Evolutionary conservation across 1,140 invertebrate genomes (phyloP).

Genomic region (Xylocopa sonorina): DNA sequence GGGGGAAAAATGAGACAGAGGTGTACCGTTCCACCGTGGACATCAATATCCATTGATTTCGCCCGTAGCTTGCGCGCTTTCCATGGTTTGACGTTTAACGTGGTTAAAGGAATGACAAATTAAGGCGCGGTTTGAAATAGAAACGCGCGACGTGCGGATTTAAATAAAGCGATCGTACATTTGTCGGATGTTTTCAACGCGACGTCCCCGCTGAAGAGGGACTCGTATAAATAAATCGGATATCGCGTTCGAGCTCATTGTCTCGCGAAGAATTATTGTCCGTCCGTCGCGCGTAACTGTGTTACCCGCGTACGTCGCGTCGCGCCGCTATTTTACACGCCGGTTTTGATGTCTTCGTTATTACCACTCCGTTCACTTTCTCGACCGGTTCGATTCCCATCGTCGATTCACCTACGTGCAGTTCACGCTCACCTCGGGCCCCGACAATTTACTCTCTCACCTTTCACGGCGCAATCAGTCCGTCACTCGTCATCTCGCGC

Average conservation of each 20-base stretch:
- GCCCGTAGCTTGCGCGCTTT: neutral
- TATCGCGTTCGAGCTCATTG: slow-evolving; percentile 5
- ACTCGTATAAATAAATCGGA: slow-evolving; percentile 14
- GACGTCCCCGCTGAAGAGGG: neutral
- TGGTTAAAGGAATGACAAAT: neutral
- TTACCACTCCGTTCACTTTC: slow-evolving; percentile 21
- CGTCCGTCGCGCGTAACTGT: too few species aligned
- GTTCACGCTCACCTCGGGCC: slow-evolving; percentile 4
- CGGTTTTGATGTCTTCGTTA: slow-evolving; percentile 27
- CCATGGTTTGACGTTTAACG: neutral
- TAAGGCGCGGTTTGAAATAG: neutral
- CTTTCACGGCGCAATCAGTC: slow-evolving; percentile 28
- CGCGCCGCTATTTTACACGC: neutral
- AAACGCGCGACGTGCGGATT: neutral
- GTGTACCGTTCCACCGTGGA: neutral
- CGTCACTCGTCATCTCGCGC: slow-evolving; percentile 9
- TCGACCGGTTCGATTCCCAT: slow-evolving; percentile 21
- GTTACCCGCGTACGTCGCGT: neutral
- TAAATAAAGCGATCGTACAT: neutral
- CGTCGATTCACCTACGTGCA: slow-evolving; percentile 19
- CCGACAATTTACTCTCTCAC: slow-evolving; percentile 28
- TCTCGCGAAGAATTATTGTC: slow-evolving; percentile 15
- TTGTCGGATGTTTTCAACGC: neutral
- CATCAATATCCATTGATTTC: neutral
- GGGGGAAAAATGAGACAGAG: neutral